Base-by-base conservation (phyloP, 1,140 invertebrate genomes). In the Heliconius eleuchia region DNA sequence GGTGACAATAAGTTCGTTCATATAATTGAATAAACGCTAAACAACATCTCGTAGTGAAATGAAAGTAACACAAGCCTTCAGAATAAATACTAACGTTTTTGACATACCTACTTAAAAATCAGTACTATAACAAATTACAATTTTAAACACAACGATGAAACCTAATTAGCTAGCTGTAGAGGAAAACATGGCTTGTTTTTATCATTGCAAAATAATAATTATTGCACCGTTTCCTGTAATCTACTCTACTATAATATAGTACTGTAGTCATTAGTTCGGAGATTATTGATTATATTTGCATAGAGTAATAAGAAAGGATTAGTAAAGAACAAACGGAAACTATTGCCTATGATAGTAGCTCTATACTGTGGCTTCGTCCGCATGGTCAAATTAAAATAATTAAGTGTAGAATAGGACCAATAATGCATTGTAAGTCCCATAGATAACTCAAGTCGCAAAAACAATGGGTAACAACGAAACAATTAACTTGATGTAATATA, bases 121-220 rank as follows among this genome's bases (percentile, higher is more conserved):
- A 60, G n/a, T 23, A 23, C 55, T 2, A 60, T 60, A 60, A 60
- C 19, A 60, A 27, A 27, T 27, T 11, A 66, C 60, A 66, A 66
- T 16, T 30, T n/a, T n/a, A 11, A 66, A 66, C 57, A 27, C 5
- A 27, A 66, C 27, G 23, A 27, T 27, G 18, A 27, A 66, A 30
- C 8, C 60, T 66, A 66, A 66, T 66, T 66, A 66, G 18, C 18
- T 52, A 19, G 1, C 27, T 30, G 60, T 66, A 3, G 27, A 66
- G 60, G 60, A 66, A 66, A 66, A 66, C 23, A 16, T 66, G 1
- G 60, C 23, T 70, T 76, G 70, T 70, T 70, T 70, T 70, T 46
- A 76, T 57, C 57, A 18, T 37, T 27, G n/a, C 34, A 66, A 30
- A 70, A 76, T 76, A 71, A 76, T 52, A 30, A 70, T 71, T 52